Percentiles rank a stretch among this genome's conserved stretches.
phyloP scores from a whole-genome alignment of 2,113 vertebrate genomes.

The Pangasianodon hypophthalmus region DNA sequence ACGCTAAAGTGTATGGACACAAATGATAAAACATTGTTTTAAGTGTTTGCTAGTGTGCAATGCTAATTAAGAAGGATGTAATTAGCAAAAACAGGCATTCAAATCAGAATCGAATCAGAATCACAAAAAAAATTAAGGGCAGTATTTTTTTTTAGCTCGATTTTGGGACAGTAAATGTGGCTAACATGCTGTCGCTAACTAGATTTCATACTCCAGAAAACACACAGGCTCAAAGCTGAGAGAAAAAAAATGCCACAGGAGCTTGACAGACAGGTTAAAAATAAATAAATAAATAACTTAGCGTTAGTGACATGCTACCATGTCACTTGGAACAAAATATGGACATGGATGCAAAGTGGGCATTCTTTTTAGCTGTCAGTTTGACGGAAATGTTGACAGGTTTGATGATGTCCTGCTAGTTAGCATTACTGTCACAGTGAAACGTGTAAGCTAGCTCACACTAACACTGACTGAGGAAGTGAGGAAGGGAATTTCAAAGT shows the following conservation, averaged over 20 bases:
- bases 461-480: background rate
- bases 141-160: background rate
- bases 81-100: background rate
- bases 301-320: background rate
- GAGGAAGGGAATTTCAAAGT: background rate
- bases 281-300: background rate
- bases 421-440: background rate
- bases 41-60: background rate
- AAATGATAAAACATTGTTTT: no score
- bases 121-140: background rate
- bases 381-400: background rate
- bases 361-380: background rate
- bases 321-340: background rate
- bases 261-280: background rate
- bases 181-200: background rate
- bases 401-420: background rate
- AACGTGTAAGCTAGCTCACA: background rate
- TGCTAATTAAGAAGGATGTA: background rate
- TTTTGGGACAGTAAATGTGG: background rate
- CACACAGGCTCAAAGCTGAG: background rate
- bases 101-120: background rate
- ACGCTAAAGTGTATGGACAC: background rate
- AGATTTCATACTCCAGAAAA: slow-evolving; percentile 27
- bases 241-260: background rate
- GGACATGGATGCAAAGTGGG: background rate